A percentile compares a stretch with the other conserved stretches of the same genome.
Evolutionary conservation across 2,113 vertebrate species (phyloP).

Genomic region (Scatophagus argus): DNA sequence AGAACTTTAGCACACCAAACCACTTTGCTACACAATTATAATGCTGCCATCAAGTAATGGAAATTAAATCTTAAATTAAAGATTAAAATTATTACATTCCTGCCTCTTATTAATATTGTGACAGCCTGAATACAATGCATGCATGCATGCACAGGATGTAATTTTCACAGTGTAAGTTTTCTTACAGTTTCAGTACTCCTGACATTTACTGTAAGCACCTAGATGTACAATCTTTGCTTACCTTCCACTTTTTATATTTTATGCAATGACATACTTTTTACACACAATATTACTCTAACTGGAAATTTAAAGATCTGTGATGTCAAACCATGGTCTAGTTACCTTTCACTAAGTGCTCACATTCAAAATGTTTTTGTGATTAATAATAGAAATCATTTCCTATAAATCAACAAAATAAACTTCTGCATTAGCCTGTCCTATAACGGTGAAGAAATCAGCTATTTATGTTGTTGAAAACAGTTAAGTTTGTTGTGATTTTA

Average conservation of each 20-base stretch:
- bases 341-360: background rate
- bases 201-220: background rate
- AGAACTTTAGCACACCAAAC: background rate
- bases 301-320: background rate
- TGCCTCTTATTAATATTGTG: background rate
- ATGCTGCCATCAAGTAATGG: background rate
- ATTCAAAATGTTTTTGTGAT: background rate
- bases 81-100: background rate
- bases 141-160: background rate
- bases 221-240: background rate
- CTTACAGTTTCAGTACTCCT: background rate
- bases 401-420: background rate
- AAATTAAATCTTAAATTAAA: background rate
- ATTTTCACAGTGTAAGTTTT: background rate
- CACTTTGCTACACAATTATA: constrained; percentile 3
- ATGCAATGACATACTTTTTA: background rate
- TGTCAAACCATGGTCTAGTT: background rate
- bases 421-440: background rate
- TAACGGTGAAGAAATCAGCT: too few relatives aligned
- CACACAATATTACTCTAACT: too few relatives aligned
- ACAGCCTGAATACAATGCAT: background rate
- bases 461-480: too few relatives aligned
- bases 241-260: background rate
- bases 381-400: background rate
- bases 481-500: too few relatives aligned